Evolutionary conservation across 2,797 vertebrate species (phyloP), one percentile per base, ranked within the genome.

Genomic region (Cynopterus sphinx): DNA sequence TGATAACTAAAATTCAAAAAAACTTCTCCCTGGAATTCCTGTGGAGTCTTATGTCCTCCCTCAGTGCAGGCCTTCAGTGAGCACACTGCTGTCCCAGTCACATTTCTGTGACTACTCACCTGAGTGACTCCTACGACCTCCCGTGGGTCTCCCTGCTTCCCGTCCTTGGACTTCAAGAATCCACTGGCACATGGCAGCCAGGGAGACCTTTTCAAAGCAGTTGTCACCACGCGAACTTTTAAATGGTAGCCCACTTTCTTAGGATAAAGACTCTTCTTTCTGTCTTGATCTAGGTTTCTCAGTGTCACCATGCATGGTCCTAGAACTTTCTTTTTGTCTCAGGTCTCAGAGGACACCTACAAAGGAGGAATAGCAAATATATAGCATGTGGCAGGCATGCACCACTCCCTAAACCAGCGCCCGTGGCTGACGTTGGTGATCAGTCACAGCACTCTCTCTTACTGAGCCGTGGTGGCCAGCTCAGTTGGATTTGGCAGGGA

Each of bases 401-500:
- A 57, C 51, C 13, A 10, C 41, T 67, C 9, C 9, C 43, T 63
- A 0, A 36, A 11, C 70, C 65, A 31, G 39, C 7, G 1, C 36
- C 77, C 16, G 0, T 1, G 65, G 65, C 86, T 92, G 94, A 90
- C 94, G 81, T 81, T 65, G 46, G 33, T 28, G 87, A 79, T 84
- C 46, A 43, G 71, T 41, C 77, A 28, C n/a, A 33, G 73, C 31
- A 31, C 21, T 70, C 74, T 19, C 15, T 51, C 12, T 46, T 31
- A 41, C 4, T 41, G 85, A 85, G 22, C 73, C 36, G 67, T 33
- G 68, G 28, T 21, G 53, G 61, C 24, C 51, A 26, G 24, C 67
- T 53, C 12, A 9, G 3, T 13, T 77, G 78, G 63, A 61, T 51
- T 43, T 59, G 41, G 71, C 33, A 77, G 57, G 63, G 12, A 16